Percentiles rank a stretch among this genome's conserved stretches.
phyloP scores from a whole-genome alignment of 2,113 vertebrate species.

The Dolichotis patagonum region DNA sequence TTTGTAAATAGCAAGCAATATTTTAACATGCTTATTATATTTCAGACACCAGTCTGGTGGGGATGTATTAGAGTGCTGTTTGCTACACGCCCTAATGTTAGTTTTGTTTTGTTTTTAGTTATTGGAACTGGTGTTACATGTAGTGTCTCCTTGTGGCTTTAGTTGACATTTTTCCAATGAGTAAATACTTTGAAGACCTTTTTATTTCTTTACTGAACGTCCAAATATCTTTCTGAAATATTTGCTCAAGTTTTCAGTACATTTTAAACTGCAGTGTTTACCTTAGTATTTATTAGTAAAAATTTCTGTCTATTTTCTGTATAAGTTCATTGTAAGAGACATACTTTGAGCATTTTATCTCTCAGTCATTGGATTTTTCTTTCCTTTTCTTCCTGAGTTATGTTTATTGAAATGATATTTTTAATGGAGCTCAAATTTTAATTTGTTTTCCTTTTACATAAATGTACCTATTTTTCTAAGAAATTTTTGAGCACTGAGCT shows the following conservation, averaged over 20 bases:
- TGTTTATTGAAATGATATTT: background rate
- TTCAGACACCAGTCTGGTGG: background rate
- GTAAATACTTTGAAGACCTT: background rate
- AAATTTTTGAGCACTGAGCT: background rate
- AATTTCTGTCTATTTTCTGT: background rate
- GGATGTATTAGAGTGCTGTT: background rate
- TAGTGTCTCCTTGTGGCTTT: background rate
- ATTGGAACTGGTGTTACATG: background rate
- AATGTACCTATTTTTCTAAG: background rate
- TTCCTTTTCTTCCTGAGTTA: background rate
- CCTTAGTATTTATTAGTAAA: background rate
- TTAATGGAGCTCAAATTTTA: background rate
- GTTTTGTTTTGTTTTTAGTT: background rate
- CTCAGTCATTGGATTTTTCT: background rate
- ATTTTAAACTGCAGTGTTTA: background rate
- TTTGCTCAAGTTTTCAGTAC: background rate
- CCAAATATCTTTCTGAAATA: background rate
- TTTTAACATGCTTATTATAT: background rate
- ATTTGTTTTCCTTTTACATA: background rate
- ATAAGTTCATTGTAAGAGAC: background rate
- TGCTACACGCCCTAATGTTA: background rate
- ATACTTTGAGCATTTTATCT: background rate
- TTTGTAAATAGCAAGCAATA: background rate
- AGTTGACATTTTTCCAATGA: background rate
- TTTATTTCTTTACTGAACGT: background rate